Evolutionary conservation across 2,797 vertebrate genomes (phyloP).

Genomic region (Coendou prehensilis): DNA sequence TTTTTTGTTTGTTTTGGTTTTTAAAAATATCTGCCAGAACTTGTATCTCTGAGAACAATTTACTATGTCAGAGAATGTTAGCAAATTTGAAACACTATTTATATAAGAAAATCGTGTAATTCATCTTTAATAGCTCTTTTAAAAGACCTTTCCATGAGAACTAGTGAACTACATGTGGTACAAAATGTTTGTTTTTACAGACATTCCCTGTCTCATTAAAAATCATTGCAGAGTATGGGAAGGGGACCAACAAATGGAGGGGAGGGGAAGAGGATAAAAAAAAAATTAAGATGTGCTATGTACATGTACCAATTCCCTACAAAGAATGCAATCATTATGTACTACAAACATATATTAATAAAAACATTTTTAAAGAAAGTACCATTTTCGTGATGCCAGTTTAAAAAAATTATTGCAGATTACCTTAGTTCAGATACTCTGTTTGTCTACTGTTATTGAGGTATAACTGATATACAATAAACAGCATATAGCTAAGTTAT

Average conservation of each 20-base stretch:
- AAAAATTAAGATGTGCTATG: no score
- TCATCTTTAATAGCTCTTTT: neutral
- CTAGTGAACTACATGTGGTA: neutral
- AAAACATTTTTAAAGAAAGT: neutral
- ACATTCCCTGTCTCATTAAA: neutral
- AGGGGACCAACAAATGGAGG: no score
- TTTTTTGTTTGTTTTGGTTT: neutral
- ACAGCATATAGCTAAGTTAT: neutral
- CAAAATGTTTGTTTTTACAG: neutral
- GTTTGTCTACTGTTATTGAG: neutral
- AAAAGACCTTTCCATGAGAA: constrained; percentile 14
- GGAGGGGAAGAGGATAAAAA: no score
- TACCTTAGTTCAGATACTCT: neutral
- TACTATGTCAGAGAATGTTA: constrained; percentile 14
- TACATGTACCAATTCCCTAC: no score
- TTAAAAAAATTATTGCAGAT: neutral
- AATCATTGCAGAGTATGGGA: neutral
- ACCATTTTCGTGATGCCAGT: neutral
- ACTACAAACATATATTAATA: no score
- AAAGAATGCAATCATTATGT: no score
- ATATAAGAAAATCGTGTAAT: neutral
- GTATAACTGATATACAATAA: neutral
- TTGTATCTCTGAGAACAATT: neutral
- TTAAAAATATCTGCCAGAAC: neutral
- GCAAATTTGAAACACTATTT: neutral